Percentiles rank a stretch among this genome's conserved stretches.
Evolutionary conservation across 2,113 vertebrate genomes (phyloP).

Genomic region (Ailurus styani): DNA sequence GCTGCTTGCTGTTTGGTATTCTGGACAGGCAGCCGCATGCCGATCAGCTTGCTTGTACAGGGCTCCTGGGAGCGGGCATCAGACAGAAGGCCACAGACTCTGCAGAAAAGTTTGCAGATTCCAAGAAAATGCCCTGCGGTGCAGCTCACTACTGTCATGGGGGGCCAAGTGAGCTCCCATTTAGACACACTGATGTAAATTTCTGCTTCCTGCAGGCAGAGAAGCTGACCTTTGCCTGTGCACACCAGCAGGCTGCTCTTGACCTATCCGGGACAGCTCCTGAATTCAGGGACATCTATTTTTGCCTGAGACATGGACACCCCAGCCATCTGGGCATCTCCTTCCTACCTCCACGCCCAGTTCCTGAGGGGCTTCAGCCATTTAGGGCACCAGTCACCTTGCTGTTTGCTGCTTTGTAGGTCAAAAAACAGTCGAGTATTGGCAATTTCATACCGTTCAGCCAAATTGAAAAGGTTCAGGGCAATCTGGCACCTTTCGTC

Average conservation of each 20-base stretch:
- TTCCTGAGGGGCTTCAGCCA: not conserved
- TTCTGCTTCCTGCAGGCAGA: not conserved
- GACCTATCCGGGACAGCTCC: not conserved
- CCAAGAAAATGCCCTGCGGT: not conserved
- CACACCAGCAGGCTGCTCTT: not conserved
- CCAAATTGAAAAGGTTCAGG: not conserved
- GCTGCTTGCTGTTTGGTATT: slow-evolving; percentile 52
- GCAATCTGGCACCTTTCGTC: not conserved
- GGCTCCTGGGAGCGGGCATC: not conserved
- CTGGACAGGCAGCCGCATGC: not conserved
- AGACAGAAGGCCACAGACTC: not conserved
- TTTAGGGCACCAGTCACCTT: not conserved
- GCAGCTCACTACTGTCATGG: not conserved
- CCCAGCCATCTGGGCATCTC: not conserved
- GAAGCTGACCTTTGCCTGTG: not conserved
- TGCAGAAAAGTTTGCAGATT: slow-evolving; percentile 19
- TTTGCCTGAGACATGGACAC: not conserved
- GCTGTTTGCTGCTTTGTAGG: not conserved
- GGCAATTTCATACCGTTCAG: not conserved
- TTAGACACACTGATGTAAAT: not conserved
- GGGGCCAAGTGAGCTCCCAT: not conserved
- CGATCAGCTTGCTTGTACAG: not conserved
- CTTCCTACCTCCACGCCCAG: accelerated
- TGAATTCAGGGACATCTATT: not conserved
- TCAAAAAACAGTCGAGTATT: not conserved